These are phyloP conservation scores for Apis mellifera DNA, from an alignment of 1,140 invertebrate genomes.

Conservation along the genomic window Amel_HAv3.1 CM009931.2:22139001-22139500, in stretches of 20 bases:
- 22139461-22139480: constrained; percentile 38
- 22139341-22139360: neutral
- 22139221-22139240: neutral
- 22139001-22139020: neutral
- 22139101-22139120: neutral
- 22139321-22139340: constrained; percentile 12
- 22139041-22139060: neutral
- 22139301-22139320: neutral
- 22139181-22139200: neutral
- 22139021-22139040: constrained; percentile 6
- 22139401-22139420: constrained; percentile 20
- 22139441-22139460: constrained; percentile 11
- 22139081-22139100: neutral
- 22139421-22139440: neutral
- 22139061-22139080: neutral
- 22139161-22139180: constrained; percentile 6
- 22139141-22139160: neutral
- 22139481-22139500: constrained; percentile 23
- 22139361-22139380: constrained; percentile 25
- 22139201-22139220: neutral
- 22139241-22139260: neutral
- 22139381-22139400: too few relatives aligned
- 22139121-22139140: neutral
- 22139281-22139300: constrained; percentile 25
- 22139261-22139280: neutral